Base-by-base conservation (phyloP, 2,888 invertebrate genomes). In the Rhodophaea formosa region DNA sequence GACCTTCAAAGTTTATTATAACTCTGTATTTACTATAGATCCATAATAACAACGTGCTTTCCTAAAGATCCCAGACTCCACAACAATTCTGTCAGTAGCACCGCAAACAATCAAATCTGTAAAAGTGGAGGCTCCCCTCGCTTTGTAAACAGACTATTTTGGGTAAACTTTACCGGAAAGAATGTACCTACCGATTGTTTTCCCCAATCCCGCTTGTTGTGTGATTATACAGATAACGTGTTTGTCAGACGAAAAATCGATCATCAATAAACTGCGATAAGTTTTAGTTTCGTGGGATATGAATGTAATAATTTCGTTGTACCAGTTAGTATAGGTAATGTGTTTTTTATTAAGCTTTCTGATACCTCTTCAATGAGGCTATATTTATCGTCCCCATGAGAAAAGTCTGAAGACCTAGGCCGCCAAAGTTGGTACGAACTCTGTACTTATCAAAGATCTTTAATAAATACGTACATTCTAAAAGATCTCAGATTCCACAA, bases 121-220 rank as follows among this genome's bases (percentile, higher is more conserved):
- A 61, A 66, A 69, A 68, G 70, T 66, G 61, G 64, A 61, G 65
- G 62, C 60, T 59, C 53, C 57, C 56, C 62, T 58, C 57, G 63
- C 65, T 68, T 67, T 60, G 67, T 65, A 69, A 75, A 69, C 68
- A 68, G 65, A 62, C 64, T 62, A 67, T 69, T 73, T 69, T 58
- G 60, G 67, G 69, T 59, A 64, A 70, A 70, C 63, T 64, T 66
- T 65, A 60, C 61, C 65, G 54, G 58, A 64, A 68, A 63, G 68
- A 72, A 63, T 67, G 67, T 59, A n/a, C n/a, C n/a, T n/a, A 60
- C 62, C 57, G 62, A 69, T 73, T 69, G 69, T 74, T 79, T 75
- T 72, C 63, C 67, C 59, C 65, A 63, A 69, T 63, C 65, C 62
- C n/a, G n/a, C n/a, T n/a, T 62, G 67, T 67, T 65, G 56, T 68